Percentiles rank a stretch among this genome's conserved stretches.
phyloP scores from a whole-genome alignment of 2,113 vertebrate species.

The Laticauda laticaudata region DNA sequence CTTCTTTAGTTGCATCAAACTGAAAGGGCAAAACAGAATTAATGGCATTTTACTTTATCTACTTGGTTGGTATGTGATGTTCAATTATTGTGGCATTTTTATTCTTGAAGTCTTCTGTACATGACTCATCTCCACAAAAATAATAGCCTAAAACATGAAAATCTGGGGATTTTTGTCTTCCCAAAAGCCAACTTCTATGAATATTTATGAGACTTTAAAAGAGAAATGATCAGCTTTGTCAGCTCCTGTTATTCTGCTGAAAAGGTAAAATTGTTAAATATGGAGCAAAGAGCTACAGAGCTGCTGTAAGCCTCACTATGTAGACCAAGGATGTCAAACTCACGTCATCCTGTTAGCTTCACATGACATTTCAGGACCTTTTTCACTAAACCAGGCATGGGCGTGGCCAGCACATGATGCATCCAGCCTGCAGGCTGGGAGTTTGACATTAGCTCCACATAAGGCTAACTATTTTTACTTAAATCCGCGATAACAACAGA shows the following conservation, averaged over 20 bases:
- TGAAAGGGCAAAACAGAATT: background rate
- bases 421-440: no score
- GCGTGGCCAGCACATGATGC: no score
- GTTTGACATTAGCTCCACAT: background rate
- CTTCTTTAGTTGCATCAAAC: background rate
- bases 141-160: background rate
- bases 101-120: background rate
- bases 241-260: background rate
- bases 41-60: background rate
- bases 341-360: no score
- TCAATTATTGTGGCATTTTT: background rate
- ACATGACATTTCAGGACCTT: no score
- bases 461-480: background rate
- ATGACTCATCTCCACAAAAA: background rate
- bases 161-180: background rate
- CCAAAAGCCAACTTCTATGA: background rate
- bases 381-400: no score
- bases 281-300: background rate
- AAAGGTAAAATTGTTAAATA: background rate
- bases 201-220: background rate
- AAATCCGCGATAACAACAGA: background rate
- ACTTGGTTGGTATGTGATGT: background rate
- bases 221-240: background rate
- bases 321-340: no score
- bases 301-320: background rate